Base-by-base conservation (phyloP, 2,113 vertebrate genomes). In the Fulmarus glacialis region DNA sequence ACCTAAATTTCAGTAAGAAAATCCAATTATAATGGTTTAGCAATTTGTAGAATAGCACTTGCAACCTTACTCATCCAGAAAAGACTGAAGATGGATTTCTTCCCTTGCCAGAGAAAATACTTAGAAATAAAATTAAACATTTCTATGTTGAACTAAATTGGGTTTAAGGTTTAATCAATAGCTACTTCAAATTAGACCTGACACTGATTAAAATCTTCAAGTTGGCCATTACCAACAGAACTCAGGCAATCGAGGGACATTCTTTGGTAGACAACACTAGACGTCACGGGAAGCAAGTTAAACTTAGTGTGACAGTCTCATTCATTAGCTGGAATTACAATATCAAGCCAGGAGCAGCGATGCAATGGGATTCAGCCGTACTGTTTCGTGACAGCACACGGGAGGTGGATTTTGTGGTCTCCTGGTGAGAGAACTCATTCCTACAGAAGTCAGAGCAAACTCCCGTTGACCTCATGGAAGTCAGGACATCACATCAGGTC, bases 241-340 rank as follows among this genome's bases (percentile, higher is more conserved):
- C 18, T 40, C 15, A 2, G 15, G 36, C n/a, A 34, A 36, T 4
- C 0, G 7, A 32, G 27, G 30, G 72, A 43, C 3, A 7, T 11
- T 45, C 70, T 10, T 5, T 13, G 36, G 15, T 1, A 26, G 53
- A 4, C 18, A 14, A 3, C 11, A 10, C 5, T 0, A 22, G 45
- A 34, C 1, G 15, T 2, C 4, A 48, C 0, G 12, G 43, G 64
- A 55, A 50, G n/a, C 2, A 27, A 47, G 68, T 5, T 5, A 1
- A 45, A 9, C 4, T 15, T 6, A 7, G 53, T 2, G 42, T 23
- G 77, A 18, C 27, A 16, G 56, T 24, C 3, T 3, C 16, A 6
- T 0, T 1, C n/a, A 15, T 7, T 1, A 30, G 48, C 66, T 27
- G 87, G 55, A 52, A 43, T 29, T 2, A 8, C 11, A 22, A 1